Evolutionary conservation across 2,797 vertebrate species (phyloP).

Genomic region (Pteropus rufus): DNA sequence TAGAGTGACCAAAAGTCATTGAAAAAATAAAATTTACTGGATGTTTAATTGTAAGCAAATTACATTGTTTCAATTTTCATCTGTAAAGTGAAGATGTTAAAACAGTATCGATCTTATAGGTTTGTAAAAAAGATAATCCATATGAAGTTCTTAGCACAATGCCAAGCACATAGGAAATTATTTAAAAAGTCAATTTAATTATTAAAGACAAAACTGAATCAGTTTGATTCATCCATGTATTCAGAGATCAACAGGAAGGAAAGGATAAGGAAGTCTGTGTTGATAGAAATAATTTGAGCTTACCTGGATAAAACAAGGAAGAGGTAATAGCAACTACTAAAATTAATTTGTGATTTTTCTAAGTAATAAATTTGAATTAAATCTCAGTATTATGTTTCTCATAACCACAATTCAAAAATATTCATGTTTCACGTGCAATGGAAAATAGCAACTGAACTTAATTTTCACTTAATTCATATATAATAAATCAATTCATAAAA

Average conservation of each 20-base stretch:
- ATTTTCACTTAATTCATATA: not conserved
- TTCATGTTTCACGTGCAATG: not conserved
- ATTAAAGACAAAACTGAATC: not conserved
- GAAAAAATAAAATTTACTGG: not conserved
- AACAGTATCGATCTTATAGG: not conserved
- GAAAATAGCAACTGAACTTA: not conserved
- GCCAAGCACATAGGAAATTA: not conserved
- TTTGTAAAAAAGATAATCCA: not conserved
- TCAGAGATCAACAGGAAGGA: not conserved
- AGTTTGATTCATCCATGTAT: not conserved
- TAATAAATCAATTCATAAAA: not conserved
- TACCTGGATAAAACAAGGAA: not conserved
- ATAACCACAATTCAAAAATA: not conserved
- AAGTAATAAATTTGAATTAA: not conserved
- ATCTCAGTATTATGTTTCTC: not conserved
- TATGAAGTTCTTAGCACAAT: not conserved
- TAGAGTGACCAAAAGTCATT: not conserved
- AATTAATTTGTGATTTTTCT: not conserved
- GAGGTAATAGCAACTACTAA: not conserved
- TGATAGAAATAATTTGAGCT: not conserved
- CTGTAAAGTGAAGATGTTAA: not conserved
- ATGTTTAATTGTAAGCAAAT: not conserved
- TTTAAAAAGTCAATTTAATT: not conserved
- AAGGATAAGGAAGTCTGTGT: not conserved
- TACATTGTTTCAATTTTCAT: not conserved